phyloP scores from a whole-genome alignment of 2,888 invertebrate species.

The Drosophila prostipennis region DNA sequence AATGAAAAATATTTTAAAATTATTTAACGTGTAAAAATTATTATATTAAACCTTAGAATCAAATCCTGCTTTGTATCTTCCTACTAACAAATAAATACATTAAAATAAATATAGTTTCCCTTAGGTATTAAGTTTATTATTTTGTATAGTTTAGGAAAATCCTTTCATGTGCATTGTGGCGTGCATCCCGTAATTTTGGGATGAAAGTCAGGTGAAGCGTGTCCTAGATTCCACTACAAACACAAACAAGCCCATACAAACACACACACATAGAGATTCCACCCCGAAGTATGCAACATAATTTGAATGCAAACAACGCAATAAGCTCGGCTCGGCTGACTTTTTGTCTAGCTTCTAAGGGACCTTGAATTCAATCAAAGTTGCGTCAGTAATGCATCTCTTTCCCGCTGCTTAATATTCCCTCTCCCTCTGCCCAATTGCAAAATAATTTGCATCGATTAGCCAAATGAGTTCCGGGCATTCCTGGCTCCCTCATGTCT shows the following conservation, averaged over 20 bases:
- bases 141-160: not conserved
- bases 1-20: too few species aligned
- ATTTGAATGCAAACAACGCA: conserved; percentile 32
- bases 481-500: not conserved
- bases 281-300: conserved; percentile 71
- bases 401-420: not conserved
- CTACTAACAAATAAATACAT: not conserved
- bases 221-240: conserved; percentile 56
- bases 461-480: conserved; percentile 32
- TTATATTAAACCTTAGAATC: too few species aligned
- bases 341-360: conserved; percentile 3
- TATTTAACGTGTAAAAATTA: too few species aligned
- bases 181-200: conserved; percentile 10
- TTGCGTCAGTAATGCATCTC: conserved; percentile 1
- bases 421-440: conserved; percentile 16
- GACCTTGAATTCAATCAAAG: conserved; percentile 43
- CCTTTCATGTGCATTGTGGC: conserved; percentile 2
- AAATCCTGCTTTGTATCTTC: too few species aligned
- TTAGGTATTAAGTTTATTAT: not conserved
- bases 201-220: conserved; percentile 36
- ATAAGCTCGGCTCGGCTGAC: conserved; percentile 45
- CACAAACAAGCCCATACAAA: not conserved
- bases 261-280: conserved; percentile 15
- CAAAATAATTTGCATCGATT: conserved; percentile 46
- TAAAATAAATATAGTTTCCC: not conserved